Percentiles rank a stretch among this genome's conserved stretches.
phyloP scores from a whole-genome alignment of 2,113 vertebrate genomes.

The Tetrao urogallus region DNA sequence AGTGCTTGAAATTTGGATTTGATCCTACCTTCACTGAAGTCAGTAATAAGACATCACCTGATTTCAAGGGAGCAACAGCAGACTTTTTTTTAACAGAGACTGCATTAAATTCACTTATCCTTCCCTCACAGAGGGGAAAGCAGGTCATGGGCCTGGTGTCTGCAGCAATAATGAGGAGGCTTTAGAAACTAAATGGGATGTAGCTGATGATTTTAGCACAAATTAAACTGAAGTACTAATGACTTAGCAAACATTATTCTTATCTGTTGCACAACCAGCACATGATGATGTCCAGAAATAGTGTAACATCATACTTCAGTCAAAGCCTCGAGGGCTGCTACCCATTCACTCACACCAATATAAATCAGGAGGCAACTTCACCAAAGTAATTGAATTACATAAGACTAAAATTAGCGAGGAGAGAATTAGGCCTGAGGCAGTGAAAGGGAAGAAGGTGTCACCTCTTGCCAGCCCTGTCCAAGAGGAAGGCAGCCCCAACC shows the following conservation, averaged over 20 bases:
- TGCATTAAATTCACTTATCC: constrained; percentile 50
- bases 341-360: neutral
- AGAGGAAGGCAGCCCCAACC: neutral
- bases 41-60: neutral
- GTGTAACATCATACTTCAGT: constrained; percentile 6
- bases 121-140: constrained; percentile 50
- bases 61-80: constrained; percentile 8
- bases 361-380: constrained; percentile 12
- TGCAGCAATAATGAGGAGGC: constrained; percentile 59
- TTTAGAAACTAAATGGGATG: constrained; percentile 65
- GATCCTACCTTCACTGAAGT: constrained; percentile 33
- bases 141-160: constrained; percentile 54
- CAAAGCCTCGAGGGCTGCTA: constrained; percentile 2
- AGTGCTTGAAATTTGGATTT: constrained; percentile 47
- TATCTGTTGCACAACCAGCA: constrained; percentile 55
- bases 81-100: constrained; percentile 3
- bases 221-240: constrained; percentile 65
- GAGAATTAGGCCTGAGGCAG: neutral
- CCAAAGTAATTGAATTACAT: constrained; percentile 9
- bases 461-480: rapidly evolving
- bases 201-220: constrained; percentile 69
- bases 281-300: constrained; percentile 56
- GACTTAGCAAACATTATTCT: constrained; percentile 60
- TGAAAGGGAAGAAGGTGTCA: constrained; percentile 7
- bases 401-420: neutral